A percentile compares a stretch with the other conserved stretches of the same genome.
phyloP scores from a whole-genome alignment of 2,113 vertebrate genomes.

The Bos indicus region DNA sequence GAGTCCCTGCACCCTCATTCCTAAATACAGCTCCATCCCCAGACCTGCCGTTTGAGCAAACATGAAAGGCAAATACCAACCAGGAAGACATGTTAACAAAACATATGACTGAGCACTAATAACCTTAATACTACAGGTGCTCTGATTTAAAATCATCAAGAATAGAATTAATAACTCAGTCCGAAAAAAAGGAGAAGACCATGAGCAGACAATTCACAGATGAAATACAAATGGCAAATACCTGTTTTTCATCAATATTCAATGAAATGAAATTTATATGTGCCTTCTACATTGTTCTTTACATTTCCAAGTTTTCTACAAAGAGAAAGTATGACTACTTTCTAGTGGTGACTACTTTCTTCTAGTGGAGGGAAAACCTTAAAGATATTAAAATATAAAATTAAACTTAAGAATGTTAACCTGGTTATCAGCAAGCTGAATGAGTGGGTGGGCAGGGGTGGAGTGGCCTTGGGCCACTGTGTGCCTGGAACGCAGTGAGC shows the following conservation, averaged over 20 bases:
- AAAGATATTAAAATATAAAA: background rate
- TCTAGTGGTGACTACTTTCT: too few species aligned
- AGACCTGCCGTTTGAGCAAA: background rate
- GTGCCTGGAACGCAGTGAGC: background rate
- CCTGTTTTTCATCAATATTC: background rate
- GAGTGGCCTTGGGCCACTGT: background rate
- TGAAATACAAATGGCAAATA: background rate
- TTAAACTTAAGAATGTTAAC: background rate
- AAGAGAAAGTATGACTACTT: background rate
- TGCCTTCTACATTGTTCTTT: background rate
- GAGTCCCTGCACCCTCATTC: background rate
- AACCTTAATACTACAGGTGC: background rate
- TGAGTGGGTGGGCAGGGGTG: background rate
- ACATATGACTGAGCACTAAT: background rate
- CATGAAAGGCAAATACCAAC: background rate
- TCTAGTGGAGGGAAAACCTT: background rate
- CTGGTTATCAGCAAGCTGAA: background rate
- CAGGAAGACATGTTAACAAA: background rate
- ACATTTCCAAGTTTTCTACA: background rate
- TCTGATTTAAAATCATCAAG: slow-evolving; percentile 10
- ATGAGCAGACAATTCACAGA: background rate
- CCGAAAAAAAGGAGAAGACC: background rate
- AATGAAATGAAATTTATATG: background rate
- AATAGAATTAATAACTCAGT: background rate
- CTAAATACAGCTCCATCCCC: background rate